Percentiles rank a stretch among this genome's conserved stretches.
phyloP scores from a whole-genome alignment of 2,888 invertebrate genomes.

The Synergus laeviventris region DNA sequence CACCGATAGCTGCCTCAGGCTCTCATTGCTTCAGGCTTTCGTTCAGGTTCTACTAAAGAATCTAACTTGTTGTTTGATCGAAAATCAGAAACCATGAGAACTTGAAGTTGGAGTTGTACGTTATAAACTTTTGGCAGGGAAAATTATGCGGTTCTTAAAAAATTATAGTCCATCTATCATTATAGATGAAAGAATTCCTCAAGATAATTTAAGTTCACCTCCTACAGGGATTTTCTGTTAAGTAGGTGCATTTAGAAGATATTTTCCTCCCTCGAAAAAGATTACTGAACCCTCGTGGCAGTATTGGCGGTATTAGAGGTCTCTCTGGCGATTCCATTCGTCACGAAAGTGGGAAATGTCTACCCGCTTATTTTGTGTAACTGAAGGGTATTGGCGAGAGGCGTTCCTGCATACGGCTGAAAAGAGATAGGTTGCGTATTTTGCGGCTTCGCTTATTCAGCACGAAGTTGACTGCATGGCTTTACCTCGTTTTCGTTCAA shows the following conservation, averaged over 20 bases:
- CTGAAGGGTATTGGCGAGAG: conserved; percentile 21
- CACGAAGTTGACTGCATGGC: conserved; percentile 22
- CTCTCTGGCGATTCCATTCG: conserved; percentile 22
- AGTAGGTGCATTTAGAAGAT: conserved; percentile 5
- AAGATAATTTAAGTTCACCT: not conserved
- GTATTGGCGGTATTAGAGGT: conserved; percentile 29
- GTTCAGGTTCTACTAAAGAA: conserved; percentile 38
- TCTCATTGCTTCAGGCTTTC: conserved; percentile 43
- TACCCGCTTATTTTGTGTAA: conserved; percentile 33
- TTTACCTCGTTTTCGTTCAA: conserved; percentile 36
- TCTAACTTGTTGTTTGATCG: conserved; percentile 38
- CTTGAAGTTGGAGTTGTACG: not conserved
- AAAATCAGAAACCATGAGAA: not conserved
- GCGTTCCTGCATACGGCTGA: conserved; percentile 26
- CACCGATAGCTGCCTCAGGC: conserved; percentile 4
- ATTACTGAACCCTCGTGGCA: conserved; percentile 21
- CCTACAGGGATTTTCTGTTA: not conserved
- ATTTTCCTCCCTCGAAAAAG: not conserved
- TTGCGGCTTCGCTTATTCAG: conserved; percentile 35
- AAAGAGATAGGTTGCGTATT: conserved; percentile 33
- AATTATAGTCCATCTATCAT: not conserved
- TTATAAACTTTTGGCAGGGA: not conserved
- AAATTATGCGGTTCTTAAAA: not conserved
- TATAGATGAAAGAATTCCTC: not conserved
- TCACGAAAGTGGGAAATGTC: conserved; percentile 36